Conservation (phyloP, 2,888 invertebrate genomes). For the Xestia c-nigrum region DNA sequence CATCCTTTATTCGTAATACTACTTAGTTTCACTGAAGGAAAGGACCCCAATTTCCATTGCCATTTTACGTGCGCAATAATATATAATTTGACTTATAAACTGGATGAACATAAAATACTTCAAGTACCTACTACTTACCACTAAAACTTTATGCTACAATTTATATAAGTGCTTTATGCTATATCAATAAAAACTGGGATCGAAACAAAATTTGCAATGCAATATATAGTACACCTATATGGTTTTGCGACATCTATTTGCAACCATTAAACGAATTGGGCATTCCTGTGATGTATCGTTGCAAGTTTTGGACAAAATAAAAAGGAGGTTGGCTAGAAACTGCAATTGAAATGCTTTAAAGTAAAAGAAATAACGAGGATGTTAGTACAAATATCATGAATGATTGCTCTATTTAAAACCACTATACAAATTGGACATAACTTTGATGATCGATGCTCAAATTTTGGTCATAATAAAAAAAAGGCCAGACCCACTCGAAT, state of each 20-base stretch:
- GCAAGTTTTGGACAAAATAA: background rate
- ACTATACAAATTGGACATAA: conserved; percentile 49
- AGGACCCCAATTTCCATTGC: conserved; percentile 18
- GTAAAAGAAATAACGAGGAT: background rate
- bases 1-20: background rate
- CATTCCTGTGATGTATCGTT: conserved; percentile 7
- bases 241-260: conserved; percentile 28
- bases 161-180: conserved; percentile 27
- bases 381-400: background rate
- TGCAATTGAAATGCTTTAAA: background rate
- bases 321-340: background rate
- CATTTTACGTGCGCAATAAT: conserved; percentile 3
- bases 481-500: background rate
- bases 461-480: conserved; percentile 15
- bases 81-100: conserved; percentile 44
- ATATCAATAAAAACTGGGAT: conserved; percentile 44
- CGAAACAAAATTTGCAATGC: conserved; percentile 27
- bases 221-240: conserved; percentile 29
- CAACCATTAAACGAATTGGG: conserved; percentile 52
- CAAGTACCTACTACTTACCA: conserved; percentile 5
- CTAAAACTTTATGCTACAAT: conserved; percentile 41
- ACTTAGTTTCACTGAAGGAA: background rate
- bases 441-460: conserved; percentile 6
- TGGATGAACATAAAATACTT: conserved; percentile 42
- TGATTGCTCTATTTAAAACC: conserved; percentile 22